Evolutionary conservation across 2,888 invertebrate genomes (phyloP), one percentile per base, ranked within the genome.

Genomic region (Synanthedon myopaeformis): DNA sequence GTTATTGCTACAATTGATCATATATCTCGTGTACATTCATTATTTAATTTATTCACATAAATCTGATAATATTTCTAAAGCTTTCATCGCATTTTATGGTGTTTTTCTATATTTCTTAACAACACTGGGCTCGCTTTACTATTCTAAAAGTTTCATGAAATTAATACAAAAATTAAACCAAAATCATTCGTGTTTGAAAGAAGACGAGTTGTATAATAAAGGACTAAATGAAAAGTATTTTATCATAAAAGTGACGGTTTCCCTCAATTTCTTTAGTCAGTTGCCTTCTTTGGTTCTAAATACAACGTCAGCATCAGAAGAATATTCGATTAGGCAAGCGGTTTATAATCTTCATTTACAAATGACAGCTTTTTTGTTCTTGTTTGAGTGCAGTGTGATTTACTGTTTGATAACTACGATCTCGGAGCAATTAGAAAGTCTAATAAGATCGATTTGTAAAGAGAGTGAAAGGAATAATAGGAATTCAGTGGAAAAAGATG

Each of bases 381-480:
- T 45, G 14, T n/a, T 45, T 13, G 45, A 45, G 13, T 45, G n/a
- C 45, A 45, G n/a, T 45, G 13, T 45, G 13, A 13, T 45, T 13
- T 45, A 45, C 11, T 45, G n/a, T n/a, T n/a, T 45, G 13, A 13
- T 45, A 13, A 13, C 12, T 45, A 45, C n/a, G 13, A 45, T 45
- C 13, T 45, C 45, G 45, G 45, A 12, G 64, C 68, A 45, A 45
- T 14, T 45, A 12, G 13, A 45, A 12, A 13, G 45, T 45, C n/a
- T 45, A n/a, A 45, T 14, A 13, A n/a, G 45, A 12, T 45, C 45
- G 13, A 13, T 45, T 6, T 45, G 13, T 13, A 12, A 45, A 45
- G 45, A 45, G 8, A 14, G 45, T 6, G 13, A 14, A 45, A 45
- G 12, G 35, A 35, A 35, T 10, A 35, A 35, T 35, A 10, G 35